These are phyloP conservation scores for Conus ventricosus DNA, from an alignment of 1,140 invertebrate genomes.

Conservation along the genomic window DNA sequence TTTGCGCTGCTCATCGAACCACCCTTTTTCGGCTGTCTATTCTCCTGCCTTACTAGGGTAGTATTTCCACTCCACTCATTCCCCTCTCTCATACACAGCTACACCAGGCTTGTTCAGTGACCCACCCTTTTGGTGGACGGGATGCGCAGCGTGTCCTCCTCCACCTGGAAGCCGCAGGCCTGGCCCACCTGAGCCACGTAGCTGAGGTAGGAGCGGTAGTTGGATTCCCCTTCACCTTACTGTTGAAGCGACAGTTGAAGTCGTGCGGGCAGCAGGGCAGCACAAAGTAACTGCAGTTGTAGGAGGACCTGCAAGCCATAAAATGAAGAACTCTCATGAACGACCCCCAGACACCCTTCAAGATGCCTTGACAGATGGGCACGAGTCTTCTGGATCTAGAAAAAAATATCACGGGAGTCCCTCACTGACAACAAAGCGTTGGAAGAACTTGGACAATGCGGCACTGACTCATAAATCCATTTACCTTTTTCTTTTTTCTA, in stretches of 20 bases:
- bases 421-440: no score
- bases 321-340: background rate
- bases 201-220: constrained; percentile 88
- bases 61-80: no score
- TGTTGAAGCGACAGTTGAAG: constrained; percentile 87
- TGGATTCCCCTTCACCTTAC: constrained; percentile 55
- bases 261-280: constrained; percentile 96
- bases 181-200: constrained; percentile 84
- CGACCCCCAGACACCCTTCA: no score
- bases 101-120: background rate
- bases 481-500: no score
- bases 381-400: no score
- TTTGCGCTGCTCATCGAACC: no score
- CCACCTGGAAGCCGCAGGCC: constrained; percentile 85
- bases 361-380: no score
- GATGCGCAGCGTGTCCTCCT: constrained; percentile 91
- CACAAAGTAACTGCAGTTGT: constrained; percentile 85
- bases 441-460: no score
- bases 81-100: background rate
- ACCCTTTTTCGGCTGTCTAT: no score
- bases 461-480: no score
- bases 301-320: constrained; percentile 74
- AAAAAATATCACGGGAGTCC: no score
- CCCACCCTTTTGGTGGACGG: constrained; percentile 89
- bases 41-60: no score